Conservation (phyloP, 2,888 invertebrate genomes). For the Perizoma affinitatum region DNA sequence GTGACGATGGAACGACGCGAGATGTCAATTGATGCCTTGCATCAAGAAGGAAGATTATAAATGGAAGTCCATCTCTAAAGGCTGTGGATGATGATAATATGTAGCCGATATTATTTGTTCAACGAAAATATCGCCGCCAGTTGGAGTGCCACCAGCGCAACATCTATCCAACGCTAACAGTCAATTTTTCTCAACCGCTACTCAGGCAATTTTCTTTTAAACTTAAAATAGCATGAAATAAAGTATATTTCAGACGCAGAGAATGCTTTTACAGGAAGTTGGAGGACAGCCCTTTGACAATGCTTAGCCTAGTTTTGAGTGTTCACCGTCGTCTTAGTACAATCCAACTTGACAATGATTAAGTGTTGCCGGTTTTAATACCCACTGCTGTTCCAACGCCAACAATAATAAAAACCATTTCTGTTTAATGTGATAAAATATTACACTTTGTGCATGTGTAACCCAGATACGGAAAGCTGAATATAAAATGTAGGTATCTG, state of each 20-base stretch:
- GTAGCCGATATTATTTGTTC: too few species aligned
- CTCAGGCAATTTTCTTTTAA: neutral
- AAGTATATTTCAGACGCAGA: slow-evolving; percentile 14
- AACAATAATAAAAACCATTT: slow-evolving; percentile 26
- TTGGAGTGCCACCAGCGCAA: too few species aligned
- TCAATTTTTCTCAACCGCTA: too few species aligned
- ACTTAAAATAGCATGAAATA: slow-evolving; percentile 14
- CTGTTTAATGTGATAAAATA: slow-evolving; percentile 29
- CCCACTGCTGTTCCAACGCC: slow-evolving; percentile 10
- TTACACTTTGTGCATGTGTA: slow-evolving; percentile 28
- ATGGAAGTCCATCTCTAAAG: too few species aligned
- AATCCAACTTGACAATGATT: slow-evolving; percentile 30
- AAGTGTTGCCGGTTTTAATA: slow-evolving; percentile 25
- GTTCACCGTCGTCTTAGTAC: slow-evolving; percentile 23
- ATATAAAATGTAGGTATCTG: slow-evolving; percentile 32
- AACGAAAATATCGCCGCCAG: too few species aligned
- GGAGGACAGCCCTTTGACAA: slow-evolving; percentile 25
- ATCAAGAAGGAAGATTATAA: too few species aligned
- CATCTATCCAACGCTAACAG: too few species aligned
- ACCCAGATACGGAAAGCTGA: slow-evolving; percentile 33
- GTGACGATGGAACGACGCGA: too few species aligned
- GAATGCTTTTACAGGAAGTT: slow-evolving; percentile 18
- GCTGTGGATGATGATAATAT: too few species aligned
- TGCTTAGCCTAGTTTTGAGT: slow-evolving; percentile 35
- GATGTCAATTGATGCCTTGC: too few species aligned